These are phyloP conservation scores for Cotesia typhae DNA, from an alignment of 1,140 invertebrate genomes.

Conservation along the genomic window DNA sequence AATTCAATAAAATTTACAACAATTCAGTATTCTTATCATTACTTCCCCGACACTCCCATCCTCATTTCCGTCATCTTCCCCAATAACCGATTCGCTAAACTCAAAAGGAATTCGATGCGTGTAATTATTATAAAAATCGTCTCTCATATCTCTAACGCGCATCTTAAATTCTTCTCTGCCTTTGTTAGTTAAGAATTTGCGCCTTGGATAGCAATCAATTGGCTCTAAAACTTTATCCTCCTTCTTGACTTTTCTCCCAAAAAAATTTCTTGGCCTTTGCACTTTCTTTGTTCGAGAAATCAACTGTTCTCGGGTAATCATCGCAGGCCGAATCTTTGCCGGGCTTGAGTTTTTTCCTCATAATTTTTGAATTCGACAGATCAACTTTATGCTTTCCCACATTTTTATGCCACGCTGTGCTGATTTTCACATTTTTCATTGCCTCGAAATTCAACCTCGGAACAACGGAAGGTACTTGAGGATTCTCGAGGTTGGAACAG, in stretches of 20 bases:
- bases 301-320: constrained; percentile 50
- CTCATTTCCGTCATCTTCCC: not conserved
- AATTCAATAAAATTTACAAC: constrained; percentile 20
- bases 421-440: constrained; percentile 41
- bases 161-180: constrained; percentile 39
- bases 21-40: not conserved
- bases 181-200: constrained; percentile 45
- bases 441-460: constrained; percentile 38
- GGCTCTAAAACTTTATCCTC: constrained; percentile 6
- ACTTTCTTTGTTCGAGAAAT: constrained; percentile 43
- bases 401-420: constrained; percentile 50
- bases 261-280: constrained; percentile 26
- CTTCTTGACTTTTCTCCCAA: constrained; percentile 2
- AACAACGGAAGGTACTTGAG: constrained; percentile 21
- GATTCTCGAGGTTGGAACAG: constrained; percentile 31
- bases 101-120: constrained; percentile 37
- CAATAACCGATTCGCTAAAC: not conserved
- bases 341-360: not conserved
- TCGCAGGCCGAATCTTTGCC: constrained; percentile 30
- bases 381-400: constrained; percentile 37
- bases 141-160: constrained; percentile 39
- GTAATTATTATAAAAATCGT: constrained; percentile 43
- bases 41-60: constrained; percentile 2
- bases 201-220: constrained; percentile 35
- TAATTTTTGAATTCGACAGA: constrained; percentile 21